A percentile compares a stretch with the other conserved stretches of the same genome.
phyloP scores from a whole-genome alignment of 1,140 invertebrate species.

The Lucilia cuprina region DNA sequence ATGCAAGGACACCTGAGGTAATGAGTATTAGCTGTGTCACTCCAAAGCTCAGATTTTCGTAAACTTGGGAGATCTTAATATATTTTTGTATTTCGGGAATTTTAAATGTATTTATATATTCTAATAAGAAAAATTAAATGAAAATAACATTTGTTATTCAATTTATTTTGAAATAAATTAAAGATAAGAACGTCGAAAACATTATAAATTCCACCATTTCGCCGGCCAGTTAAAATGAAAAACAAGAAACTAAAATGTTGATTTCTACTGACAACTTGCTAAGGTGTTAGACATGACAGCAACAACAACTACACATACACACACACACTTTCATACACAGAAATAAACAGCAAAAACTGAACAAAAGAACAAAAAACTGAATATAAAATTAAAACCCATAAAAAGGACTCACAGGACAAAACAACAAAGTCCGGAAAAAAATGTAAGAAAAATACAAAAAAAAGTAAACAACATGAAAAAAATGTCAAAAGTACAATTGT shows the following conservation, averaged over 20 bases:
- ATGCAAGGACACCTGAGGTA: no score
- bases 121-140: no score
- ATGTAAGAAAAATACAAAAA: neutral
- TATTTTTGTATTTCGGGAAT: no score
- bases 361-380: neutral
- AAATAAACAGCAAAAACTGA: neutral
- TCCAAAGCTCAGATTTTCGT: no score
- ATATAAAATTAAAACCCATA: constrained; percentile 19
- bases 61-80: no score
- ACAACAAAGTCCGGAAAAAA: neutral
- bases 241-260: neutral
- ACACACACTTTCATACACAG: neutral
- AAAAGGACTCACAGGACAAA: constrained; percentile 13
- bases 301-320: neutral
- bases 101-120: no score
- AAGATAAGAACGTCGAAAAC: no score
- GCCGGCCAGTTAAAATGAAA: neutral
- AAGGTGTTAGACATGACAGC: constrained; percentile 27
- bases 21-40: no score
- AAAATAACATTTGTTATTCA: no score
- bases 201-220: no score
- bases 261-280: constrained; percentile 20
- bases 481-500: constrained; percentile 32
- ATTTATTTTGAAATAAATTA: no score
- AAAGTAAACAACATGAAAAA: constrained; percentile 13